Base-by-base conservation (phyloP, 2,113 vertebrate species). In the Falco punctatus region DNA sequence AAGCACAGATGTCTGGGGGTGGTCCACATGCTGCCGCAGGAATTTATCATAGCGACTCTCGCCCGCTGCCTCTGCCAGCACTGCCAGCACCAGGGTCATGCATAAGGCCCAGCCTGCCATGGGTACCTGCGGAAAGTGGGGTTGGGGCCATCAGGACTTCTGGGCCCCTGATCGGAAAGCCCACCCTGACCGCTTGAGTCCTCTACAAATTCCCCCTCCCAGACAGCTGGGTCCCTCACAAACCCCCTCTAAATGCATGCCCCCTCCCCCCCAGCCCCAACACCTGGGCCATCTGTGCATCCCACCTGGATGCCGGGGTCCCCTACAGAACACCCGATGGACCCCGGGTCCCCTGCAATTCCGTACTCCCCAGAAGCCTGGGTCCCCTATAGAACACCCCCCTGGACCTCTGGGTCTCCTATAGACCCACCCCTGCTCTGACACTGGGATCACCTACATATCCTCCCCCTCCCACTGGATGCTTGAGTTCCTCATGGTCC, bases 21-120 rank as follows among this genome's bases (percentile, higher is more conserved):
- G 0, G 71, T 96, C 95, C 79, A 96, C 91, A 0, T 97, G 96
- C 88, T 97, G 96, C 86, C 96, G 88, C 79, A 95, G 88, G 86
- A 95, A 97, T 74, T 97, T 97, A 3, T 80, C 30, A 0, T 95
- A 96, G 82, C 95, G 94, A 17, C 6, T 90, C 94, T 97, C 94
- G 0, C 49, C 23, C 46, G 0, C 20, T 0, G 12, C 80, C 32
- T 71, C 95, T 5, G 88, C 17, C 61, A 93, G 61, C 0, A 11
- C 65, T 4, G 88, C 70, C 92, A 97, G 94, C 92, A 85, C 30
- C 74, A 96, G 33, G 5, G 24, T 62, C 35, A 14, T 0, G 35
- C 79, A 90, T 2, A 97, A 54, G 7, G 35, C 58, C 96, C 95
- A 93, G 82, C 79, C 23, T 0, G 86, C 94, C 96, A 96, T 93